A percentile compares a stretch with the other conserved stretches of the same genome.
Evolutionary conservation across 2,797 vertebrate genomes (phyloP).

Genomic region (Anniella stebbinsi): DNA sequence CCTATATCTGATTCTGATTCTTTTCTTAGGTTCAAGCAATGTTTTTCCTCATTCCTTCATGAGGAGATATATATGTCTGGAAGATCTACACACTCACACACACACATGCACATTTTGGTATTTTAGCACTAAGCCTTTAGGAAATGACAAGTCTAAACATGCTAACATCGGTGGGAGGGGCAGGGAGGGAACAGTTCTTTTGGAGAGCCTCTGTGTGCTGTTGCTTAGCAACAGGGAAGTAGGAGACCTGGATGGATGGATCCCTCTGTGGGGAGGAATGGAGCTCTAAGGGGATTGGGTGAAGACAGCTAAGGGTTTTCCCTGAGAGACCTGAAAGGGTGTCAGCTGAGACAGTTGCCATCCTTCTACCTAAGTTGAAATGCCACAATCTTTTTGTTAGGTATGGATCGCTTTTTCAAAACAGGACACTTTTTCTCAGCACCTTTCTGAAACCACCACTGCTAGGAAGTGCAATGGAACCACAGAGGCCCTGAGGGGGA

Average conservation of each 20-base stretch:
- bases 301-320: neutral
- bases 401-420: neutral
- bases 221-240: constrained; percentile 15
- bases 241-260: neutral
- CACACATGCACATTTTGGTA: neutral
- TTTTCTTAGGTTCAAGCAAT: neutral
- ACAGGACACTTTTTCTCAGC: neutral
- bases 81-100: neutral
- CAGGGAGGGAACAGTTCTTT: neutral
- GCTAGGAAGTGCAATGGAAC: neutral
- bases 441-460: neutral
- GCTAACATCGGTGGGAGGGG: neutral
- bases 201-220: neutral
- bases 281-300: neutral
- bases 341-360: neutral
- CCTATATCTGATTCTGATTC: neutral
- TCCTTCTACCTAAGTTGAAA: neutral
- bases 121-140: neutral
- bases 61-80: neutral
- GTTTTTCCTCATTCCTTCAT: constrained; percentile 1
- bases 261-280: neutral
- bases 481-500: neutral
- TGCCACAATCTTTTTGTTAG: neutral
- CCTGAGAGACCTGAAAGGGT: neutral
- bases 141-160: neutral